Conservation (phyloP, 2,888 invertebrate species). For the Hirtodrosophila trivittata region DNA sequence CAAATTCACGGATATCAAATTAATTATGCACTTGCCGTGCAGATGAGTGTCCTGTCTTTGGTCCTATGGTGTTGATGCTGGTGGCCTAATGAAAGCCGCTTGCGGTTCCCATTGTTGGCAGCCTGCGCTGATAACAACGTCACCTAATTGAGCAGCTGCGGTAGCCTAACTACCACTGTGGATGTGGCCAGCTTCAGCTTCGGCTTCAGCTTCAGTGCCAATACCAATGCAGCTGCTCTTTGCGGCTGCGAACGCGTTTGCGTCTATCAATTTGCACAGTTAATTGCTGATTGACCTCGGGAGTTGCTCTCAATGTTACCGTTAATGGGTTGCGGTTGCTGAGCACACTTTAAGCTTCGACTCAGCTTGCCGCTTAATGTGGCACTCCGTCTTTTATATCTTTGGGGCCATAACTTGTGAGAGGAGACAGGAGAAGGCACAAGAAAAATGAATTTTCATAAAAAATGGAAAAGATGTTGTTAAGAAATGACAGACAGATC, state of each 20-base stretch:
- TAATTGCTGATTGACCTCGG: constrained; percentile 80
- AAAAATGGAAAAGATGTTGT: constrained; percentile 44
- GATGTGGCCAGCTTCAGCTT: too few species aligned
- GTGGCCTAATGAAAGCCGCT: constrained; percentile 56
- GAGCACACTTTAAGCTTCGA: constrained; percentile 5
- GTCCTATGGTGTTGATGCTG: constrained; percentile 22
- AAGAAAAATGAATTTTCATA: constrained; percentile 68
- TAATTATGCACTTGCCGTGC: constrained; percentile 68
- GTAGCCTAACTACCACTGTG: constrained; percentile 2
- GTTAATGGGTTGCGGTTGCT: constrained; percentile 51
- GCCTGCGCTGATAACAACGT: constrained; percentile 28
- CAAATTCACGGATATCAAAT: constrained; percentile 55
- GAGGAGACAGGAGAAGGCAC: constrained; percentile 11
- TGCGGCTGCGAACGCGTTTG: constrained; percentile 26
- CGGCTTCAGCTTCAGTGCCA: background rate
- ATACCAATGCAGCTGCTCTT: constrained; percentile 24
- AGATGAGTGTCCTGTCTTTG: constrained; percentile 11
- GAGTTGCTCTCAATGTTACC: constrained; percentile 45
- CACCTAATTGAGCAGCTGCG: constrained; percentile 73
- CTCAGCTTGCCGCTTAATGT: background rate
- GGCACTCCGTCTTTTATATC: background rate
- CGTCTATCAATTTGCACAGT: constrained; percentile 71
- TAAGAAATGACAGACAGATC: constrained; percentile 58
- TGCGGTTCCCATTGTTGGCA: constrained; percentile 56
- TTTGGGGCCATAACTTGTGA: background rate